phyloP scores from a whole-genome alignment of 2,113 vertebrate genomes.

The Plotosus lineatus region DNA sequence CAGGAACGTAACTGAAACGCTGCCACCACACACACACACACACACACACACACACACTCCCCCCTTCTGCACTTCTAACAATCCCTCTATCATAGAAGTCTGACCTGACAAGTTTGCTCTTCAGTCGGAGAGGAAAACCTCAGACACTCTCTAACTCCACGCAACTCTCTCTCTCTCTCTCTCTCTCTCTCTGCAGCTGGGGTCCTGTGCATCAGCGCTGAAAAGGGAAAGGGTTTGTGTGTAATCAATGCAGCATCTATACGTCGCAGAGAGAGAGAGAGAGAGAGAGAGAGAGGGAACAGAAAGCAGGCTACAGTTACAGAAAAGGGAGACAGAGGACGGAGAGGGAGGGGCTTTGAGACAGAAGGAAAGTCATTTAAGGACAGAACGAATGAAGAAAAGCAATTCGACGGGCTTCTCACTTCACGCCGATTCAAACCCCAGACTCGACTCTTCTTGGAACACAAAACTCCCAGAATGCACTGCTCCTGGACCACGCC shows the following conservation, averaged over 20 bases:
- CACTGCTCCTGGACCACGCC: not conserved
- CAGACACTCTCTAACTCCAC: conserved; percentile 42
- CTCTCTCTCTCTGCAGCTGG: conserved; percentile 57
- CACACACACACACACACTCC: conserved; percentile 41
- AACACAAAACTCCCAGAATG: conserved; percentile 7
- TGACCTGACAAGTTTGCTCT: conserved; percentile 67
- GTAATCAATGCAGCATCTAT: conserved; percentile 59
- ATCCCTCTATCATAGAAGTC: conserved; percentile 44
- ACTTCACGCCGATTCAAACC: conserved; percentile 10
- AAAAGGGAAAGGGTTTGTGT: conserved; percentile 53
- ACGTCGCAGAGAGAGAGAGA: conserved; percentile 35
- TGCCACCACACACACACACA: conserved; percentile 53
- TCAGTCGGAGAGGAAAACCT: conserved; percentile 56
- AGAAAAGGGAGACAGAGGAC: conserved; percentile 61
- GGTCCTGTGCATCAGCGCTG: conserved; percentile 49
- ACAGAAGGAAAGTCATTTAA: conserved; percentile 76
- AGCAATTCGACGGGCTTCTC: conserved; percentile 67
- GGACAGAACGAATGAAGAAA: conserved; percentile 75
- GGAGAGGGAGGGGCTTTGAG: conserved; percentile 61
- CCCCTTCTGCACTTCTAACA: conserved; percentile 52
- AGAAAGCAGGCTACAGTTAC: conserved; percentile 77
- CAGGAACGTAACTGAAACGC: conserved; percentile 73
- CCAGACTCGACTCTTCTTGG: not conserved
- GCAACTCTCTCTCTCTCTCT: conserved; percentile 45
- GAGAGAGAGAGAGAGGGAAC: conserved; percentile 13